These are phyloP conservation scores for Pterostichus niger DNA, from an alignment of 2,888 invertebrate species.

Conservation along the genomic window DNA sequence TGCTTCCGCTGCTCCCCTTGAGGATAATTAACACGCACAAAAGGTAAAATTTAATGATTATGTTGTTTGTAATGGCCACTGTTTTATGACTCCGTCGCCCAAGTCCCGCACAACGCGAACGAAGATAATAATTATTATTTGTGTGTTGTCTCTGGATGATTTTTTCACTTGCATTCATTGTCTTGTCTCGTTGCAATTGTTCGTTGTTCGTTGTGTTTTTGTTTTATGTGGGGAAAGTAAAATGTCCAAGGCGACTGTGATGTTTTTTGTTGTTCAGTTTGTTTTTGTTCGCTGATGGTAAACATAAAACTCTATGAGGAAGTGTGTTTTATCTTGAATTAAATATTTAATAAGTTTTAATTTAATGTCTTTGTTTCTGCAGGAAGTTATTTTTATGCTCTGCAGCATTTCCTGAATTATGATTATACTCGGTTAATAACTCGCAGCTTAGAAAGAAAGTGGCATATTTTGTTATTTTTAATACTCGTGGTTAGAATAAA, in stretches of 20 bases:
- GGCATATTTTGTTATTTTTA: too few species aligned
- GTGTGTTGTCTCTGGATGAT: constrained; percentile 2
- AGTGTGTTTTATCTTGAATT: constrained; percentile 1
- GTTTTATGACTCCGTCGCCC: constrained; percentile 13
- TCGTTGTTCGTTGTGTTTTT: constrained; percentile 27
- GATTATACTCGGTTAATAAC: too few species aligned
- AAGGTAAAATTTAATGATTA: constrained; percentile 38
- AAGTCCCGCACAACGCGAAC: not conserved
- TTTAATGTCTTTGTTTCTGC: constrained; percentile 11
- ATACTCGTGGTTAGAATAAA: too few species aligned
- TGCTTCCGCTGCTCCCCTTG: not conserved
- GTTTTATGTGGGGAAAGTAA: constrained; percentile 17
- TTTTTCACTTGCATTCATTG: constrained; percentile 24
- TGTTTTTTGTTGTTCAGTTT: not conserved
- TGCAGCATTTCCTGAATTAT: too few species aligned
- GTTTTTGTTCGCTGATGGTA: not conserved
- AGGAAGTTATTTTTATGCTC: constrained; percentile 14
- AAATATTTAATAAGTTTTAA: constrained; percentile 41
- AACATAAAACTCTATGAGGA: not conserved
- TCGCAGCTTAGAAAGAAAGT: too few species aligned
- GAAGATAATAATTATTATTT: constrained; percentile 47
- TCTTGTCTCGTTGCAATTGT: constrained; percentile 24
- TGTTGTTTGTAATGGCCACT: constrained; percentile 1
- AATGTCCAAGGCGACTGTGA: constrained; percentile 5
- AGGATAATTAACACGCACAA: constrained; percentile 27